phyloP scores from a whole-genome alignment of 2,797 vertebrate species.

The Sebastes oblongus region DNA sequence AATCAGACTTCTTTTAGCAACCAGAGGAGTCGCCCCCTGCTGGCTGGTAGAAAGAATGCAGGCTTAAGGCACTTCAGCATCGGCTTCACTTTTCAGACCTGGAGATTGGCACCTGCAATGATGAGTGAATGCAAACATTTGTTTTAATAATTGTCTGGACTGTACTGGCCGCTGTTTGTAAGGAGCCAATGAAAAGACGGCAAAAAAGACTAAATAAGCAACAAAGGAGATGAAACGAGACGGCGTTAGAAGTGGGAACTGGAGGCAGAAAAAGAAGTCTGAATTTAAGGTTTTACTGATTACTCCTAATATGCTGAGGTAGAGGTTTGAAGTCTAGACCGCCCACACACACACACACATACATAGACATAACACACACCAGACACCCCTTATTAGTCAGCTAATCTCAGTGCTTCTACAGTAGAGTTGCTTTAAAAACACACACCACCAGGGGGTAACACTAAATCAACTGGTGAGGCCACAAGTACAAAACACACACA shows the following conservation, averaged over 20 bases:
- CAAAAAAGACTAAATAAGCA: not conserved
- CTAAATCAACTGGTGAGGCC: constrained; percentile 37
- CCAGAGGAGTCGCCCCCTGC: no score
- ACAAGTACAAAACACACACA: not conserved
- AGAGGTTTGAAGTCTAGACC: not conserved
- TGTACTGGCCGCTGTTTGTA: constrained; percentile 20
- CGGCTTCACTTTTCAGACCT: not conserved
- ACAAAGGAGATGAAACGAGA: not conserved
- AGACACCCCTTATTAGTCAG: constrained; percentile 23
- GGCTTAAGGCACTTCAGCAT: no score
- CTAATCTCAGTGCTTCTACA: constrained; percentile 1
- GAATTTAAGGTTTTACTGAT: constrained; percentile 13
- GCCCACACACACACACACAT: not conserved
- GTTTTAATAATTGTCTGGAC: not conserved
- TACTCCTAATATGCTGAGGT: not conserved
- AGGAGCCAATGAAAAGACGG: not conserved
- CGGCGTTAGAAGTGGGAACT: not conserved
- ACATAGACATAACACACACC: not conserved
- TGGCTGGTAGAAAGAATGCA: no score
- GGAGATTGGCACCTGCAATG: not conserved
- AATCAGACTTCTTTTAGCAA: no score
- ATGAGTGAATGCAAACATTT: not conserved
- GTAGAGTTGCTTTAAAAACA: constrained; percentile 26
- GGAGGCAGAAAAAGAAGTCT: not conserved
- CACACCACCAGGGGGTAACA: constrained; percentile 9